phyloP scores from a whole-genome alignment of 2,113 vertebrate genomes.

The Seriola quinqueradiata region DNA sequence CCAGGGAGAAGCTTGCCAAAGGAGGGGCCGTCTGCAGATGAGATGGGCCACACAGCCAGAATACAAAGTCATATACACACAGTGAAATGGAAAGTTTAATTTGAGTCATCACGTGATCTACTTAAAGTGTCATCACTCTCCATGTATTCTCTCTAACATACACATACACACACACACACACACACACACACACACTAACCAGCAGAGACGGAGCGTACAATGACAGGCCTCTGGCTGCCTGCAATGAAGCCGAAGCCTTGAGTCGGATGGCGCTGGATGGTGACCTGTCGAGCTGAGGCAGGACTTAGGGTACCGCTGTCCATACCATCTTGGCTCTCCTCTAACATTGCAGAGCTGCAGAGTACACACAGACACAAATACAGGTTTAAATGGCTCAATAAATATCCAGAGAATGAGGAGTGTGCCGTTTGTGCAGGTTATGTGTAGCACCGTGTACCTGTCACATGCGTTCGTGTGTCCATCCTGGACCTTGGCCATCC shows the following conservation, averaged over 20 bases:
- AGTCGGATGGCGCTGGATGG: conserved; percentile 89
- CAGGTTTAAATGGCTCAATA: not conserved
- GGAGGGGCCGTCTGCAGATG: conserved; percentile 91
- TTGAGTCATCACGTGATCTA: not conserved
- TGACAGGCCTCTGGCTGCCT: conserved; percentile 93
- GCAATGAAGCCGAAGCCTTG: conserved; percentile 97
- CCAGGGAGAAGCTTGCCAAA: conserved; percentile 95
- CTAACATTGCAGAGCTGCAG: conserved; percentile 94
- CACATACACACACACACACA: conserved; percentile 2
- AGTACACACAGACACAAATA: conserved; percentile 7
- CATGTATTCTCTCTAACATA: not conserved
- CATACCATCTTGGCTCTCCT: conserved; percentile 92
- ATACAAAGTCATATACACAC: conserved; percentile 12
- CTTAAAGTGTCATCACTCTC: not conserved
- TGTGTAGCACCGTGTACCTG: conserved; percentile 71
- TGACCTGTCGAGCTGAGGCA: conserved; percentile 93
- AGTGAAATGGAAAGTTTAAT: conserved; percentile 5
- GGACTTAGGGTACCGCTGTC: conserved; percentile 95
- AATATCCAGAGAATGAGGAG: not conserved
- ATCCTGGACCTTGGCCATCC: conserved; percentile 90
- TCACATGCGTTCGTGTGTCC: conserved; percentile 85
- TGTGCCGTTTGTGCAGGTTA: not conserved
- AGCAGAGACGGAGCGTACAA: conserved; percentile 94
- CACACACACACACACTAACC: conserved; percentile 81
- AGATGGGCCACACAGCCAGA: conserved; percentile 35